Conservation (phyloP, 1,140 invertebrate genomes). For the Heliothis virescens region DNA sequence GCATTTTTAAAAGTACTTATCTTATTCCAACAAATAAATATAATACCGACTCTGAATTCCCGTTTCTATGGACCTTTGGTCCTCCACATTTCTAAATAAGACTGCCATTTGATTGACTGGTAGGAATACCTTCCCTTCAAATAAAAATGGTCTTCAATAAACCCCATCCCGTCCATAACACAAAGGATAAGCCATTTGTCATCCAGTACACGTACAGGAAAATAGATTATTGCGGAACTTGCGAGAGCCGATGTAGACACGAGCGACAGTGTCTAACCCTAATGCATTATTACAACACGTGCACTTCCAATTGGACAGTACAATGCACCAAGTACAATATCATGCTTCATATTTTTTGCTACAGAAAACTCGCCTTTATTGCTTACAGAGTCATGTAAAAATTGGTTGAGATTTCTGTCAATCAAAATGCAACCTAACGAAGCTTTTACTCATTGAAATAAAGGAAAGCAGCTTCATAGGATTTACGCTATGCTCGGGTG, state of each 20-base stretch:
- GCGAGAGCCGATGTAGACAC: background rate
- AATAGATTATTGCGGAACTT: conserved; percentile 19
- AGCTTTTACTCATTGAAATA: too few relatives aligned
- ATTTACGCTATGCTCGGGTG: background rate
- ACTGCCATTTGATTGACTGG: background rate
- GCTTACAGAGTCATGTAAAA: too few relatives aligned
- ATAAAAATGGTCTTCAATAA: background rate
- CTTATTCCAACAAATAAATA: too few relatives aligned
- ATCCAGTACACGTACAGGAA: conserved; percentile 8
- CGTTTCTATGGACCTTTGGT: too few relatives aligned
- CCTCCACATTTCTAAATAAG: too few relatives aligned
- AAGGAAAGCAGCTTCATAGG: background rate
- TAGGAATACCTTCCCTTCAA: background rate
- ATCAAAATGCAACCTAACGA: too few relatives aligned
- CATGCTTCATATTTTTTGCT: too few relatives aligned
- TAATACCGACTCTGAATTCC: too few relatives aligned
- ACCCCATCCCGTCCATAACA: background rate
- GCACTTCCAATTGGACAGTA: background rate
- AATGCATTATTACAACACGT: conserved; percentile 13
- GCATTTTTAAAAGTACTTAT: too few relatives aligned
- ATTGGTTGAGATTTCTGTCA: too few relatives aligned
- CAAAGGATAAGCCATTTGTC: background rate
- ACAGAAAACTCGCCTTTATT: too few relatives aligned
- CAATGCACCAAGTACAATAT: background rate
- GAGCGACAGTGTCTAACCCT: conserved; percentile 9